Base-by-base conservation (phyloP, 2,888 invertebrate genomes). In the Troides helena region DNA sequence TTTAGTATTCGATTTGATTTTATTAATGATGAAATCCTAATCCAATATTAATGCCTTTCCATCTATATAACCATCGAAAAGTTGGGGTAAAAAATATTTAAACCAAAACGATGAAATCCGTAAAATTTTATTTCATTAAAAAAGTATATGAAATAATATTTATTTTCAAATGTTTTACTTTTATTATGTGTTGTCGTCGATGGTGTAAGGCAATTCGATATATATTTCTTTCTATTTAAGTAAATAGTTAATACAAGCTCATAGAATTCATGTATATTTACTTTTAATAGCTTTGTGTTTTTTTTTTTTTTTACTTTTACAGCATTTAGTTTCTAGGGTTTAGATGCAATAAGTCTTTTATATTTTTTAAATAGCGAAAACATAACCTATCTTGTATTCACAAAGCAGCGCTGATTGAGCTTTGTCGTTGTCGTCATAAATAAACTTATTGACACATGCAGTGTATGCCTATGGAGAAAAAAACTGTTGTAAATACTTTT, bases 191-290 rank as follows among this genome's bases (percentile, higher is more conserved):
- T 53, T 61, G 62, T 65, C 65, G 30, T 57, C 57, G 36, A 50
- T 46, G 30, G 39, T 30, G 14, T 25, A 46, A 30, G 57, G 53
- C 14, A 50, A 69, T 18, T 57, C 10, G 50, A 17, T 56, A 58
- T 62, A 66, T 62, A 67, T 62, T 58, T 62, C 6, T 62, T 65
- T 62, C 61, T 39, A 56, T 62, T 62, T 64, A 64, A 56, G 60
- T 64, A 67, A 67, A 43, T 70, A 70, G 60, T 60, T 64, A 64
- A 67, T 64, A 63, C 58, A 25, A 68, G 57, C 43, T 63, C 21
- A 61, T n/a, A 43, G 46, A 69, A 39, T 63, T 30, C 23, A 50
- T 53, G 43, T 62, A 66, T 69, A 65, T 66, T 69, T 62, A 62
- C 65, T 69, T 65, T 65, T 57, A 25, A 17, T 56, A 65, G 39